Evolutionary conservation across 1,140 invertebrate genomes (phyloP).

Genomic region (Dendroctonus ponderosae): DNA sequence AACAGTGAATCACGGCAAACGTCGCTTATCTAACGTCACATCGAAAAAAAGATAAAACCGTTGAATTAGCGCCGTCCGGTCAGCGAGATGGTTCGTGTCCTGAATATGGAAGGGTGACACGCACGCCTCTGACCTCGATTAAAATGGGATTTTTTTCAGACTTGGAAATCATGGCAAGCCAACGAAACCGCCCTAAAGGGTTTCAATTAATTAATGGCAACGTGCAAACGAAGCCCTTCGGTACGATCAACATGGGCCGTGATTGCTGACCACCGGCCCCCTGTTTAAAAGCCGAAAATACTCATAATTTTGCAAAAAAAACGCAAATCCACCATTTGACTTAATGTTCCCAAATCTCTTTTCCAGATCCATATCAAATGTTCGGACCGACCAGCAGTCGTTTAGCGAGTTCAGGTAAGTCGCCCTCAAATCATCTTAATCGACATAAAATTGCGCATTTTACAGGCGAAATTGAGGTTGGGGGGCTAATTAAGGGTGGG

Average conservation of each 20-base stretch:
- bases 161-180: slow-evolving; percentile 29
- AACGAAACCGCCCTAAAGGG: background rate
- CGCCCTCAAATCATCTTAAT: slow-evolving; percentile 28
- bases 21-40: slow-evolving; percentile 4
- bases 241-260: background rate
- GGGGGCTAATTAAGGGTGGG: slow-evolving; percentile 20
- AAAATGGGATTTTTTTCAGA: slow-evolving; percentile 13
- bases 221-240: background rate
- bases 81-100: background rate
- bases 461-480: slow-evolving; percentile 10
- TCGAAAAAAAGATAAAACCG: slow-evolving; percentile 1
- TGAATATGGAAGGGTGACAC: background rate
- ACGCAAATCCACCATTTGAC: slow-evolving; percentile 40
- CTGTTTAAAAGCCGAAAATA: slow-evolving; percentile 2
- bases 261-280: background rate
- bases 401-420: slow-evolving; percentile 84
- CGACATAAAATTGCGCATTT: slow-evolving; percentile 35
- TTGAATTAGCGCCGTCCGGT: slow-evolving; percentile 5
- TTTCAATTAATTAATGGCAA: background rate
- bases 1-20: background rate
- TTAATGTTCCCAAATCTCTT: slow-evolving; percentile 45
- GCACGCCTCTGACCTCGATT: background rate
- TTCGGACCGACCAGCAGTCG: slow-evolving; percentile 92
- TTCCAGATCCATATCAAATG: slow-evolving; percentile 95
- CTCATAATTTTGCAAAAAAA: slow-evolving; percentile 13